Evolutionary conservation across 2,888 invertebrate species (phyloP), one percentile per base, ranked within the genome.

Genomic region (Aphodius granarius): DNA sequence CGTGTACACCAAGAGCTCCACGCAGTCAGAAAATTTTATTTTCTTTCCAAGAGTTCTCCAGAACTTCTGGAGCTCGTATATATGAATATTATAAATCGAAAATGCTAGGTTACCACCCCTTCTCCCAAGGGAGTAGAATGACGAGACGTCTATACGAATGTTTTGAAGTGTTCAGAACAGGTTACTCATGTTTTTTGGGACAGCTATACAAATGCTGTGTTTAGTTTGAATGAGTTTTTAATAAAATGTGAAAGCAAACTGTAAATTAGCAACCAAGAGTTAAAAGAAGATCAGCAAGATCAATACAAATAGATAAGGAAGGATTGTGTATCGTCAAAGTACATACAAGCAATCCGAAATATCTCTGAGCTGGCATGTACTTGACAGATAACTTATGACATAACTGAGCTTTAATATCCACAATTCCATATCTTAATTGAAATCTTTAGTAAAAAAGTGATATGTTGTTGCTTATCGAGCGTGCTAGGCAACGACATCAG

Each of bases 371-470:
- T 13, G 23, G 4, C 4, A 23, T 23, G 4, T 5, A 5, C 23
- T 23, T 23, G 23, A 23, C 23, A 23, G 4, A 6, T 5, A 23
- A 4, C 23, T 43, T 6, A 43, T 13, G 43, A 43, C 2, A 9
- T 43, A 43, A 2, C 43, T 2, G 43, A 2, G 13, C 9, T 1
- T 43, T 43, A 6, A 43, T 43, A 43, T 13, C 6, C 43, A 43
- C 43, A 43, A 43, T 43, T 13, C 6, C 68, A 6, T 20, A 68
- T 68, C 68, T 68, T 68, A 68, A 68, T 68, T 68, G 68, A 68
- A 68, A 68, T 68, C 68, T 68, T 20, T 22, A 20, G n/a, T 68
- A 68, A 68, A 68, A 68, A 20, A 22, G 68, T 20, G 22, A 68
- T 68, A 22, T n/a, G 65, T n/a, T n/a, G 15, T 9, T 21, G 20